phyloP scores from a whole-genome alignment of 1,140 invertebrate genomes.

The Ladona fulva region DNA sequence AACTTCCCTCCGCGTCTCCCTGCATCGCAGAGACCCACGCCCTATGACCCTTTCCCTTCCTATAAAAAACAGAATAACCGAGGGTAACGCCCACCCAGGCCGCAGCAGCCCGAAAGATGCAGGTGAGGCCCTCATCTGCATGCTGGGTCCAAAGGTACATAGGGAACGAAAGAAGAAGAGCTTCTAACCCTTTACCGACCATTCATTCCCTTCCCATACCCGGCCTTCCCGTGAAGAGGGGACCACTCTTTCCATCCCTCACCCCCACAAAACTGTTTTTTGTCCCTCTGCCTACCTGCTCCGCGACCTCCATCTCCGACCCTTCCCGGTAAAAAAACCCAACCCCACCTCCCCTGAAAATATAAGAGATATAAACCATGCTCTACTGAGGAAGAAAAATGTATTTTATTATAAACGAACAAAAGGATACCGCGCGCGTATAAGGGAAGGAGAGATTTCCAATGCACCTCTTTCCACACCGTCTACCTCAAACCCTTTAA shows the following conservation, averaged over 20 bases:
- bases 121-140: too few species aligned
- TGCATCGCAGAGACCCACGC: too few species aligned
- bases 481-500: not conserved
- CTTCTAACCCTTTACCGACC: too few species aligned
- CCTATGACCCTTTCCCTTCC: too few species aligned
- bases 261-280: not conserved
- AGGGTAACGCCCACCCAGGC: too few species aligned
- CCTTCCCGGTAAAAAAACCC: not conserved
- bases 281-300: not conserved
- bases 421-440: not conserved
- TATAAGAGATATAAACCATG: not conserved
- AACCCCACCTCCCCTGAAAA: not conserved
- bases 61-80: too few species aligned
- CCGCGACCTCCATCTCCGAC: not conserved
- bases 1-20: too few species aligned
- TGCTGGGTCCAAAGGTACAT: too few species aligned
- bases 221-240: too few species aligned
- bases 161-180: too few species aligned
- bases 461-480: not conserved
- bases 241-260: not conserved
- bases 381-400: conserved; percentile 6
- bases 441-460: not conserved
- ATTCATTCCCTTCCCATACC: too few species aligned
- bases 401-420: not conserved
- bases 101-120: too few species aligned